Base-by-base conservation (phyloP, 2,113 vertebrate genomes). In the Pyrgilauda ruficollis region DNA sequence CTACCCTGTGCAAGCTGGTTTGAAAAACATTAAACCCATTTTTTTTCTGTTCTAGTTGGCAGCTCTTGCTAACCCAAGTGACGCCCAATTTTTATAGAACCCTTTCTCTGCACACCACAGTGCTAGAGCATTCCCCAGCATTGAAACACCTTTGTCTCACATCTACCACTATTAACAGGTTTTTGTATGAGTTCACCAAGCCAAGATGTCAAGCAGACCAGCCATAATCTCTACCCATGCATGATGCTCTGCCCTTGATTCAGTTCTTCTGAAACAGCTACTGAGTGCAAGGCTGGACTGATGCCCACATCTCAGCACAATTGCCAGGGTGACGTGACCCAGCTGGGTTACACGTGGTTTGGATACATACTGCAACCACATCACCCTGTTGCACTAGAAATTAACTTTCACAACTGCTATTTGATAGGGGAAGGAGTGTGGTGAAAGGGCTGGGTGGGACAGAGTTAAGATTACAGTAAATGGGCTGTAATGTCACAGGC, bases 401-500 rank as follows among this genome's bases (percentile, higher is more conserved):
- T 52, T 81, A 59, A 90, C 55, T 84, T 92, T 67, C 72, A 20
- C 63, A 88, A 27, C 27, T 59, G 24, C 13, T 78, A 23, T 81
- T 89, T 90, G 80, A 85, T 27, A 67, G 35, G 61, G n/a, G 21
- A 62, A 77, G 70, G 43, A 85, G 21, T 33, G 21, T 28, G 68
- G 47, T 77, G 74, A 89, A 87, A 82, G 66, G 49, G 28, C 26
- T 79, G 75, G 68, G 64, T 87, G 64, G 55, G 67, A 85, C 58
- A 77, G 47, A 68, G 52, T 50, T 75, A 46, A 78, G 58, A 75
- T 87, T 96, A 58, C 53, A 84, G 66, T 79, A 81, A 88, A 64
- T 23, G 53, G 37, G n/a, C 68, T 62, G n/a, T 52, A 86, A 68
- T 52, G 56, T 52, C 84, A 74, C 63, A 59, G 24, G 56, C 23